phyloP scores from a whole-genome alignment of 2,113 vertebrate genomes.

The Verasper variegatus region DNA sequence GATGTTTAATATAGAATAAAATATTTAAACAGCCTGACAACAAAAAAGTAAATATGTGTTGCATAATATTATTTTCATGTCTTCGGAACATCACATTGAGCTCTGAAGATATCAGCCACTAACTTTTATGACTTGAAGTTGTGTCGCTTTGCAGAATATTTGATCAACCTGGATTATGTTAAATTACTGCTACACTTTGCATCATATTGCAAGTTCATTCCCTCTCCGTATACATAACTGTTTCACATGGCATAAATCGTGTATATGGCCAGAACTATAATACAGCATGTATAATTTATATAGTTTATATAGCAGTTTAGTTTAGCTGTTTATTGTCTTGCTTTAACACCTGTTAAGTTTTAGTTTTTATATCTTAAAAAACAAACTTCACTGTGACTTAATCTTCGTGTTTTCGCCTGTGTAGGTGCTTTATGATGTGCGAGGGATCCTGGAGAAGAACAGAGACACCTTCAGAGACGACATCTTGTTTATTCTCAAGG shows the following conservation, averaged over 20 bases:
- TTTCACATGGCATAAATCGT: background rate
- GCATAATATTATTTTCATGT: no score
- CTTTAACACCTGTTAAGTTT: background rate
- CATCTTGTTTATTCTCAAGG: constrained; percentile 91
- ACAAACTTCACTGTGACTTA: background rate
- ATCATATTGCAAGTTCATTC: background rate
- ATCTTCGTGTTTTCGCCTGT: background rate
- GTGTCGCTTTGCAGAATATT: background rate
- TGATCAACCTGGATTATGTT: background rate
- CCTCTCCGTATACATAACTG: background rate
- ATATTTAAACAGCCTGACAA: no score
- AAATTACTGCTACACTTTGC: background rate
- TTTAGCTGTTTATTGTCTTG: background rate
- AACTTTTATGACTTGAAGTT: no score
- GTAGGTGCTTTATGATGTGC: constrained; percentile 90
- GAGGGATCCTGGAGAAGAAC: constrained; percentile 93
- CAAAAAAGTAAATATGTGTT: no score
- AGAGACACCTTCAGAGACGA: constrained; percentile 94
- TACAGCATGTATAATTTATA: background rate
- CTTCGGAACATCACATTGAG: no score
- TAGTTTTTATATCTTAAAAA: background rate
- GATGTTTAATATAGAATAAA: no score
- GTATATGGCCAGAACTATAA: background rate
- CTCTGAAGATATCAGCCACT: no score
- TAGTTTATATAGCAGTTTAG: background rate